Evolutionary conservation across 1,140 invertebrate genomes (phyloP).

Genomic region (Heliconius hermathena): DNA sequence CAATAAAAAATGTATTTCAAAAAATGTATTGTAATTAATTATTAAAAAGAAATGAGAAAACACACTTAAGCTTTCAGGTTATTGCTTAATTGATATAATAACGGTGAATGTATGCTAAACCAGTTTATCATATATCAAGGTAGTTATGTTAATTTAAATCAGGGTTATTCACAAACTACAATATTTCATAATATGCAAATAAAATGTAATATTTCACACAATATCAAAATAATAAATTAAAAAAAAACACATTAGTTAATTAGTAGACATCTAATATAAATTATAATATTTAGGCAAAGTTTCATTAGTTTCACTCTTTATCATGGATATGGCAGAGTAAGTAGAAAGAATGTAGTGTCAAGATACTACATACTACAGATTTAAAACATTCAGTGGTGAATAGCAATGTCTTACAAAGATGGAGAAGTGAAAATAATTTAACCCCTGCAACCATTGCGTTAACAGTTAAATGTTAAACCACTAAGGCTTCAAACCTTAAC

Average conservation of each 20-base stretch:
- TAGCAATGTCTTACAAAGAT: too few species aligned
- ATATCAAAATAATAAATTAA: not conserved
- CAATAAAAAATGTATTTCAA: not conserved
- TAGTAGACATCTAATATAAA: not conserved
- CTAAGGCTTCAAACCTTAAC: too few species aligned
- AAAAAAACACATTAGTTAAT: conserved; percentile 6
- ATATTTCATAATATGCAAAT: not conserved
- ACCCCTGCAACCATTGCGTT: too few species aligned
- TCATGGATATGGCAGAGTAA: too few species aligned
- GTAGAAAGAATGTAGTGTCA: too few species aligned
- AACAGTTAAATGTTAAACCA: too few species aligned
- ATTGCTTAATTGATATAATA: not conserved
- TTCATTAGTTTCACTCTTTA: too few species aligned
- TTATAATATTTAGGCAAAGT: too few species aligned
- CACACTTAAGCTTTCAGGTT: not conserved
- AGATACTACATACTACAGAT: too few species aligned
- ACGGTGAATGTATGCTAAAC: not conserved
- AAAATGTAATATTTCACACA: not conserved
- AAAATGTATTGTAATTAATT: not conserved
- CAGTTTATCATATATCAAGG: conserved; percentile 8
- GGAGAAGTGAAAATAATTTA: too few species aligned
- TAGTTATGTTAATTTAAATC: not conserved
- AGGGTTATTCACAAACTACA: not conserved
- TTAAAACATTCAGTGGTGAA: too few species aligned
- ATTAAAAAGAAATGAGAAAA: not conserved